phyloP scores from a whole-genome alignment of 53 echinoderm and acorn worm genomes.

The Temnopleurus reevesii region DNA sequence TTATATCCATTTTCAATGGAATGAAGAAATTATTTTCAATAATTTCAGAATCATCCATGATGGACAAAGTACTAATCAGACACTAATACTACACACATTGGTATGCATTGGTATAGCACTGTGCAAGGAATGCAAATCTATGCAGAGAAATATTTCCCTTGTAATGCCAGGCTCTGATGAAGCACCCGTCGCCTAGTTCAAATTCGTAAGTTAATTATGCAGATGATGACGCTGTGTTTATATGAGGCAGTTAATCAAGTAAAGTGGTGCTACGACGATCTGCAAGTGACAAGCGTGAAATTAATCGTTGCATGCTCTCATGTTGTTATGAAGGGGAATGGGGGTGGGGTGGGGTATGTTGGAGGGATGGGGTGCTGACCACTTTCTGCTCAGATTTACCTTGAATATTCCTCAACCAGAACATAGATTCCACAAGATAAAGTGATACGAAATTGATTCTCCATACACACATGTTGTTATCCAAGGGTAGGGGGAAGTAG shows the following conservation, averaged over 20 bases:
- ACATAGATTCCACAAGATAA: not conserved
- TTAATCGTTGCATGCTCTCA: slow-evolving; percentile 41
- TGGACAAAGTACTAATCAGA: too few species aligned
- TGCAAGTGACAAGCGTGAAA: slow-evolving; percentile 61
- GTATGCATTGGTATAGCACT: not conserved
- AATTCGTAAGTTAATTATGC: slow-evolving; percentile 65
- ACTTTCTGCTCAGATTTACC: not conserved
- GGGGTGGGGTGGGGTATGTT: not conserved
- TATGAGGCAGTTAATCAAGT: slow-evolving; percentile 60
- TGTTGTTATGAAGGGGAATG: not conserved
- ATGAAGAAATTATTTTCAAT: too few species aligned
- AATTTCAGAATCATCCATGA: too few species aligned
- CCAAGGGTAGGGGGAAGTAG: too few species aligned
- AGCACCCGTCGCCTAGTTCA: slow-evolving; percentile 54
- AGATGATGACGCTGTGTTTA: slow-evolving; percentile 59
- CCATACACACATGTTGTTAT: too few species aligned
- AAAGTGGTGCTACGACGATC: slow-evolving; percentile 50
- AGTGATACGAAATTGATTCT: too few species aligned
- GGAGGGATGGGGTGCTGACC: not conserved
- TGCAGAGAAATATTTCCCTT: slow-evolving; percentile 11
- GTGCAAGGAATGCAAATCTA: slow-evolving; percentile 44
- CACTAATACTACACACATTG: not conserved
- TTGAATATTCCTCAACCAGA: not conserved
- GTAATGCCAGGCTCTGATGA: slow-evolving; percentile 27
- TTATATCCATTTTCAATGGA: too few species aligned